Evolutionary conservation across 2,888 invertebrate species (phyloP).

Genomic region (Glaucopsyche alexis): DNA sequence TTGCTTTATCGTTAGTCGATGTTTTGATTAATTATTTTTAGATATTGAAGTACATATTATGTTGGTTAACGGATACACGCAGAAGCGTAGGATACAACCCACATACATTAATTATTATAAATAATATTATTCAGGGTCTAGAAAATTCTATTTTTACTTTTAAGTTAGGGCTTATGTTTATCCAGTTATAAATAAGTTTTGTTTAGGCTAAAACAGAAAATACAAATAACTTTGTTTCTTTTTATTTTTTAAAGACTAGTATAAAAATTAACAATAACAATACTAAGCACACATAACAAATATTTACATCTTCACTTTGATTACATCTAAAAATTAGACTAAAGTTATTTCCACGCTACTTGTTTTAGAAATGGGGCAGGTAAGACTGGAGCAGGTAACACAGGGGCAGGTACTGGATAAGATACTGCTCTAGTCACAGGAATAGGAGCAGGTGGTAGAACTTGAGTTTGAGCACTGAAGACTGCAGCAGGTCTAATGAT

Average conservation of each 20-base stretch:
- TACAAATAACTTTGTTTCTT: slow-evolving; percentile 28
- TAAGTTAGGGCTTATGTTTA: neutral
- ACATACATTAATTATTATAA: neutral
- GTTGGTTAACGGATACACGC: neutral
- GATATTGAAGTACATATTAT: neutral
- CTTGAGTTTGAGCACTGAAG: slow-evolving; percentile 46
- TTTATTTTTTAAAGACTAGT: slow-evolving; percentile 46
- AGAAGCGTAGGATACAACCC: neutral
- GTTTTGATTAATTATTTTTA: slow-evolving; percentile 5
- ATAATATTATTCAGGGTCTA: neutral
- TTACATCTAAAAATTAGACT: slow-evolving; percentile 43
- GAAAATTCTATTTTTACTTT: neutral
- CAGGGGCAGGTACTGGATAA: slow-evolving; percentile 29
- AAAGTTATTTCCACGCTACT: slow-evolving; percentile 65
- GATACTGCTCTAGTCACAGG: slow-evolving; percentile 25
- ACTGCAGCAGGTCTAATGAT: slow-evolving; percentile 46
- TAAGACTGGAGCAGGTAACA: slow-evolving; percentile 44
- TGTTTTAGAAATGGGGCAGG: slow-evolving; percentile 55
- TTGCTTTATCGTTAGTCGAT: neutral
- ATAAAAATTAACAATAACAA: slow-evolving; percentile 44
- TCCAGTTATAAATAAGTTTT: neutral
- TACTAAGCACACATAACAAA: slow-evolving; percentile 37
- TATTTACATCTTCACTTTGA: slow-evolving; percentile 37
- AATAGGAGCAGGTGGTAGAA: slow-evolving; percentile 46
- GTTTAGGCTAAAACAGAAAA: slow-evolving; percentile 29